Evolutionary conservation across 2,888 invertebrate genomes (phyloP), one percentile per base, ranked within the genome.

Genomic region (Callyntrura sp.): DNA sequence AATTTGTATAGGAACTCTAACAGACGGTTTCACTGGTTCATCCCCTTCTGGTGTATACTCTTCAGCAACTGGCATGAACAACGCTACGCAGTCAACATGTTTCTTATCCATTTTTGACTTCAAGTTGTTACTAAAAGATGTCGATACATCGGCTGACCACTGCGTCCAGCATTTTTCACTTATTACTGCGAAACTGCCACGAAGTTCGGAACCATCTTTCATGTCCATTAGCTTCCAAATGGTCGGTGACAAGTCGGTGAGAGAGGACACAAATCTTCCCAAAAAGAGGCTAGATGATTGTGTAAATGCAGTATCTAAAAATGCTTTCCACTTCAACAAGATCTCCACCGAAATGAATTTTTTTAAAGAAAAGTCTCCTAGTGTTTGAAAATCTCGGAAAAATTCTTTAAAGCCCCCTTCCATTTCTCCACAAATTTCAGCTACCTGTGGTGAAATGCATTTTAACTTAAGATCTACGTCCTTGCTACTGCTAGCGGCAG

Each of bases 191-290:
- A 92, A 76, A 5, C 55, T 79, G n/a, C 57, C 17, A 45, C 85
- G 55, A 8, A 92, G 76, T 14, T 85, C 84, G 1, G 79, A 20
- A 2, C 83, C 85, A 25, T 92, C 92, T 88, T 92, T 83, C 70
- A 92, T 91, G 11, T 91, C 91, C 17, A 93, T 73, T 20, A 93
- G 62, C 83, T 93, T 93, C 93, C 93, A 93, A 6, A 93, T 45
- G 43, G 91, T 92, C 9, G 92, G 92, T 62, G 91, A 92, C n/a
- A 93, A 84, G 23, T 92, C 92, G 1, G 45, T 28, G 3, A 93
- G 14, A 8, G 92, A 91, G 0, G 90, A 70, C 9, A 90, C 90
- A 84, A 92, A 92, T 35, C 92, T 57, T 35, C 92, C 93, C 9
- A 93, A 62, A 68, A 92, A 92, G 48, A 93, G 88, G n/a, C 76